Conservation (phyloP, 2,888 invertebrate species). For the Macaria liturata region DNA sequence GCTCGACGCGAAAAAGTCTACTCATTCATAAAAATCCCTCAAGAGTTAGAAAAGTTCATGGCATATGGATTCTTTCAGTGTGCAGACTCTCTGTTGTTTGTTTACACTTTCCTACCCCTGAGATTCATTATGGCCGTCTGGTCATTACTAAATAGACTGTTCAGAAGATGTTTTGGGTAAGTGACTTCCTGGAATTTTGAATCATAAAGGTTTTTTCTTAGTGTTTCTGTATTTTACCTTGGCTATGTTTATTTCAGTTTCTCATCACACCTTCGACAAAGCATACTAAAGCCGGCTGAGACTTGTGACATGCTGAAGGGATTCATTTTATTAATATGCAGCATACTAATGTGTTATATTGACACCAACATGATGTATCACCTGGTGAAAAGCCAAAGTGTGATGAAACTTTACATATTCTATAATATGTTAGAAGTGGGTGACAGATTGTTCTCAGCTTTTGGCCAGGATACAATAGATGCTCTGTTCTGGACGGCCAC, state of each 20-base stretch:
- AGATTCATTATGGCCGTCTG: constrained; percentile 94
- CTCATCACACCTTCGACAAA: constrained; percentile 66
- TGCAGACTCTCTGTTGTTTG: constrained; percentile 98
- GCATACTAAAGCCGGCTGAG: constrained; percentile 92
- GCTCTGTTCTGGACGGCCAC: constrained; percentile 99
- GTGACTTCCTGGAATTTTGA: constrained; percentile 31
- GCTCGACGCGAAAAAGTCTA: constrained; percentile 98
- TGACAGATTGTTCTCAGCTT: constrained; percentile 96
- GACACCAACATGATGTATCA: constrained; percentile 99
- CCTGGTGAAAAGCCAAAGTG: constrained; percentile 97
- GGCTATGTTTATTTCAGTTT: constrained; percentile 54
- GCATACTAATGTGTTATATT: constrained; percentile 93
- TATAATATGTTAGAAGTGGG: constrained; percentile 99
- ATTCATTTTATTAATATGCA: constrained; percentile 92
- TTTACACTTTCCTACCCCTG: constrained; percentile 98
- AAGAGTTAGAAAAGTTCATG: constrained; percentile 96
- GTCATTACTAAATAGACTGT: constrained; percentile 89
- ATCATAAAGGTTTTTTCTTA: no score
- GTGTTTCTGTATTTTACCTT: background rate
- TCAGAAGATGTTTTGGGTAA: constrained; percentile 89
- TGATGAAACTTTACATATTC: constrained; percentile 99
- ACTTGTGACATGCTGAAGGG: constrained; percentile 98
- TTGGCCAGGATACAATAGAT: constrained; percentile 99
- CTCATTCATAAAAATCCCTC: constrained; percentile 97
- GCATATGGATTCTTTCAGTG: constrained; percentile 97